phyloP scores from a whole-genome alignment of 2,888 invertebrate species.

The Pyrrhosoma nymphula region DNA sequence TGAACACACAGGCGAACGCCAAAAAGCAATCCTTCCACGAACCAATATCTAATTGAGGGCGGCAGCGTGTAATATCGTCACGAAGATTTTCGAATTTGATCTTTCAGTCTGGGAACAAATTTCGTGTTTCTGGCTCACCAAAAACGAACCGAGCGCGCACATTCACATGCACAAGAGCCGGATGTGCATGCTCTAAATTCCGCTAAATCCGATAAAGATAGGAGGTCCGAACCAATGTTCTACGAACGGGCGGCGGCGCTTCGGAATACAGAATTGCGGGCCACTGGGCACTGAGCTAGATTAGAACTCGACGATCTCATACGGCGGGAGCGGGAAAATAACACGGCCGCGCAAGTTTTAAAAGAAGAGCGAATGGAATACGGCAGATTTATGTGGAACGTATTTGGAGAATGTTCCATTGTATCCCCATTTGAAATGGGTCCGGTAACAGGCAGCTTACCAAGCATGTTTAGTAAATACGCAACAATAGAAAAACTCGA shows the following conservation, averaged over 20 bases:
- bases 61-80: background rate
- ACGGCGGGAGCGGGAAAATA: background rate
- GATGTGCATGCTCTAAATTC: slow-evolving; percentile 55
- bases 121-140: slow-evolving; percentile 21
- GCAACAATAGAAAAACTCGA: background rate
- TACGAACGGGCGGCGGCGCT: slow-evolving; percentile 16
- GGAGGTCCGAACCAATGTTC: slow-evolving; percentile 34
- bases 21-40: background rate
- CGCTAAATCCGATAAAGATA: slow-evolving; percentile 62
- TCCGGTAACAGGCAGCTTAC: background rate
- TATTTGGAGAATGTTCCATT: slow-evolving; percentile 43
- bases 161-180: background rate
- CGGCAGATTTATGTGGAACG: slow-evolving; percentile 37
- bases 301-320: slow-evolving; percentile 52
- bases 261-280: slow-evolving; percentile 54
- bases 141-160: background rate
- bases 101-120: slow-evolving; percentile 1
- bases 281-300: slow-evolving; percentile 50
- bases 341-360: background rate
- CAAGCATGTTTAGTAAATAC: background rate
- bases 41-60: background rate
- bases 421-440: slow-evolving; percentile 28
- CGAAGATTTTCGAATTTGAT: slow-evolving; percentile 15
- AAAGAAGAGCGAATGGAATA: slow-evolving; percentile 48
- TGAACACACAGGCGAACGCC: background rate